phyloP scores from a whole-genome alignment of 2,113 vertebrate species.

The Oenanthe melanoleuca region DNA sequence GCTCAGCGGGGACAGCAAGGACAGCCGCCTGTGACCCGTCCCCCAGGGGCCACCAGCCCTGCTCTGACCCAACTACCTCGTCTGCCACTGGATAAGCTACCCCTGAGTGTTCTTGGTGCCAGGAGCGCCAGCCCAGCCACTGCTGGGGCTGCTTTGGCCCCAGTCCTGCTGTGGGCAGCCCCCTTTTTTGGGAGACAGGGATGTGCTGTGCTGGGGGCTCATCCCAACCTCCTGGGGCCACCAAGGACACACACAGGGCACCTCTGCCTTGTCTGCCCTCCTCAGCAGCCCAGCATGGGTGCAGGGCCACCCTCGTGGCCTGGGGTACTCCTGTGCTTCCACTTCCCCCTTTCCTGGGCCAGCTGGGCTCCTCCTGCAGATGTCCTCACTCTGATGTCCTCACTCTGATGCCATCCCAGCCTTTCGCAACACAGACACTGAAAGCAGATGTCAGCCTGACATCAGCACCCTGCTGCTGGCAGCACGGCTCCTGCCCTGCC shows the following conservation, averaged over 20 bases:
- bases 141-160: not conserved
- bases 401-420: rapidly evolving
- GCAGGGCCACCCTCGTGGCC: rapidly evolving
- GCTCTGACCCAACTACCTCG: not conserved
- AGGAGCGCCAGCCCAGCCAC: not conserved
- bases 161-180: not conserved
- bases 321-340: not conserved
- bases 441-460: not conserved
- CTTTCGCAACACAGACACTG: rapidly evolving
- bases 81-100: conserved; percentile 31
- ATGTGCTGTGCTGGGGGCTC: not conserved
- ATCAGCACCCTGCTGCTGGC: not conserved
- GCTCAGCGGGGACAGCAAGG: not conserved
- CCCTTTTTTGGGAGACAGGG: rapidly evolving
- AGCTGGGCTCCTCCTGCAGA: not conserved
- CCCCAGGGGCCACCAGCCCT: not conserved
- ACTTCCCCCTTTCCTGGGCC: not conserved
- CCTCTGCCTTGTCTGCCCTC: not conserved
- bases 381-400: rapidly evolving
- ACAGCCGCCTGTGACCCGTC: not conserved
- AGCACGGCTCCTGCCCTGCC: not conserved
- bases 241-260: rapidly evolving
- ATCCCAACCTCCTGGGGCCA: rapidly evolving
- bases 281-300: not conserved
- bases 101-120: rapidly evolving